These are phyloP conservation scores for Rhineura floridana DNA, from an alignment of 2,113 vertebrate genomes.

Conservation along the genomic window DNA sequence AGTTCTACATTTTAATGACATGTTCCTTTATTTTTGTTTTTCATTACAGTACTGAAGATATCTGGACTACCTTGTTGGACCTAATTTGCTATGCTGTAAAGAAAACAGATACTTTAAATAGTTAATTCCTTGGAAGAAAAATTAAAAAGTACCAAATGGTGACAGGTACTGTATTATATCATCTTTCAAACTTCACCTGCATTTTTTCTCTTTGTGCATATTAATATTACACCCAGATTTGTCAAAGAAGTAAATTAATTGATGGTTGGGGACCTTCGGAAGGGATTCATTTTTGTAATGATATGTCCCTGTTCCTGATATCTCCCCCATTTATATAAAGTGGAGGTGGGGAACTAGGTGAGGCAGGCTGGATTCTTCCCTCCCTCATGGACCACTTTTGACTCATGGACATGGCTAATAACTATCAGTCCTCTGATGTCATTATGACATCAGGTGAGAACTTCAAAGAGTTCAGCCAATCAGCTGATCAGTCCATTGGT, in stretches of 20 bases:
- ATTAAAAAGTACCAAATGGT: neutral
- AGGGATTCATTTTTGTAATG: neutral
- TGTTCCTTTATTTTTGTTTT: neutral
- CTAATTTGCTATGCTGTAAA: neutral
- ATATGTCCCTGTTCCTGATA: neutral
- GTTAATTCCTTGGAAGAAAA: neutral
- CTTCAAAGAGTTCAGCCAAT: too few species aligned
- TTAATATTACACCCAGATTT: neutral
- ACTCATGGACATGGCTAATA: too few species aligned
- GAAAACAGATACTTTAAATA: neutral
- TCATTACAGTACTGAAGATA: conserved; percentile 21
- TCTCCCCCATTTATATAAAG: neutral
- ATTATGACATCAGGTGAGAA: too few species aligned
- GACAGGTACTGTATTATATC: neutral
- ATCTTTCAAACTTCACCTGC: neutral
- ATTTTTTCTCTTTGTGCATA: fast-evolving
- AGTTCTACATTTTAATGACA: neutral
- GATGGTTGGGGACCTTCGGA: neutral
- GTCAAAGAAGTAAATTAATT: neutral
- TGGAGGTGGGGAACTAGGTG: too few species aligned
- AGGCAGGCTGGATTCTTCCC: too few species aligned
- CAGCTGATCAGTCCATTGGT: too few species aligned
- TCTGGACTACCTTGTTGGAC: conserved; percentile 23
- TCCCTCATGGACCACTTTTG: too few species aligned
- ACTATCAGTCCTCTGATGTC: too few species aligned